Conservation (phyloP, 2,888 invertebrate genomes). For the Bombylius discolor region DNA sequence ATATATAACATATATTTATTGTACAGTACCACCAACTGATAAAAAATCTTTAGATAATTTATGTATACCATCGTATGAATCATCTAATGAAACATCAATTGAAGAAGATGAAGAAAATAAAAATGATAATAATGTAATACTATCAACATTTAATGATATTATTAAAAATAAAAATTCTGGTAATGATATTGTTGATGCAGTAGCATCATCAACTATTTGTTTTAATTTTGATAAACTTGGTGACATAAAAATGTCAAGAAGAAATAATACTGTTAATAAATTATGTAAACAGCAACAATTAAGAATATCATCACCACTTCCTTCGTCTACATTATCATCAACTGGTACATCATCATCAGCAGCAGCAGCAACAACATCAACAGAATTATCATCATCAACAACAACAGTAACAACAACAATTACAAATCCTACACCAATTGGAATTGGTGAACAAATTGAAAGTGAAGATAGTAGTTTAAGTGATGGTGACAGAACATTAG, state of each 20-base stretch:
- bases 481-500: constrained; percentile 51
- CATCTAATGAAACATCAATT: background rate
- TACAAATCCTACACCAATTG: background rate
- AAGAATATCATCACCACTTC: background rate
- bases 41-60: constrained; percentile 39
- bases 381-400: background rate
- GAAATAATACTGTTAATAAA: too few relatives aligned
- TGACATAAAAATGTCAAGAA: too few relatives aligned
- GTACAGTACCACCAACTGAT: constrained; percentile 49
- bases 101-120: background rate
- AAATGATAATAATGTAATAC: background rate
- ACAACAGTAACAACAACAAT: constrained; percentile 7
- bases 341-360: too few relatives aligned
- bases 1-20: constrained; percentile 47
- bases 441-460: constrained; percentile 27
- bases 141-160: too few relatives aligned
- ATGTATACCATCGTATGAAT: constrained; percentile 38
- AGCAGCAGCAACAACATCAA: too few relatives aligned
- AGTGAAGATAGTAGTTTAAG: constrained; percentile 66
- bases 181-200: constrained; percentile 30
- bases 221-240: too few relatives aligned
- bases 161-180: background rate
- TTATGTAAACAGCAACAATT: background rate
- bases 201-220: too few relatives aligned
- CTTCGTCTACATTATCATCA: too few relatives aligned